A percentile compares a stretch with the other conserved stretches of the same genome.
phyloP scores from a whole-genome alignment of 2,797 vertebrate species.

The Sphenopsis melanotis region DNA sequence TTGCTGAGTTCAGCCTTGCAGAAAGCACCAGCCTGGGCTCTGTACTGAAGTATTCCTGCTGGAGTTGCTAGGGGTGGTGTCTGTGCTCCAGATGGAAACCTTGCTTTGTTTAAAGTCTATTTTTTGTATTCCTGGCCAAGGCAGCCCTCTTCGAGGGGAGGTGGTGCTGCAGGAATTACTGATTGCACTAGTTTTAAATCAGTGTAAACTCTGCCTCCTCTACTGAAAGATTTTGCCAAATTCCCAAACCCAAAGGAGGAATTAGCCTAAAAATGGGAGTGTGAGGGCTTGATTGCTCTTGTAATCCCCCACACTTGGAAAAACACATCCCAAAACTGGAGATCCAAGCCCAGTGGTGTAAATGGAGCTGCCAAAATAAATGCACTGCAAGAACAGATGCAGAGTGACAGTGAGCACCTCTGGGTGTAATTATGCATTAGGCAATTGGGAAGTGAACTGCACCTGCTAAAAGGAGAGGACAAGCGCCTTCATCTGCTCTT shows the following conservation, averaged over 20 bases:
- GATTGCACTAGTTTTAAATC: neutral
- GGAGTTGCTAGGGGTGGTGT: neutral
- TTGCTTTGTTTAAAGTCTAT: neutral
- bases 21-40: neutral
- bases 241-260: rapidly evolving
- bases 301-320: rapidly evolving
- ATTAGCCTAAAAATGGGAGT: neutral
- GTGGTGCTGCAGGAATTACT: neutral
- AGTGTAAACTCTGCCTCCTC: neutral
- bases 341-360: neutral
- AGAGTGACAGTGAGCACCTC: neutral
- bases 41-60: neutral
- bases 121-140: neutral
- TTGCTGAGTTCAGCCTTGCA: neutral
- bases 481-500: neutral
- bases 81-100: rapidly evolving
- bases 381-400: rapidly evolving
- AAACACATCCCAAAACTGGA: neutral
- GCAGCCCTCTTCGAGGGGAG: neutral
- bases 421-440: neutral
- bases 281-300: neutral
- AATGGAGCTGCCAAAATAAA: neutral
- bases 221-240: neutral
- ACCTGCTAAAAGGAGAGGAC: neutral
- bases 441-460: neutral